Evolutionary conservation across 2,888 invertebrate genomes (phyloP), one percentile per base, ranked within the genome.

Genomic region (Luffia ferchaultella): DNA sequence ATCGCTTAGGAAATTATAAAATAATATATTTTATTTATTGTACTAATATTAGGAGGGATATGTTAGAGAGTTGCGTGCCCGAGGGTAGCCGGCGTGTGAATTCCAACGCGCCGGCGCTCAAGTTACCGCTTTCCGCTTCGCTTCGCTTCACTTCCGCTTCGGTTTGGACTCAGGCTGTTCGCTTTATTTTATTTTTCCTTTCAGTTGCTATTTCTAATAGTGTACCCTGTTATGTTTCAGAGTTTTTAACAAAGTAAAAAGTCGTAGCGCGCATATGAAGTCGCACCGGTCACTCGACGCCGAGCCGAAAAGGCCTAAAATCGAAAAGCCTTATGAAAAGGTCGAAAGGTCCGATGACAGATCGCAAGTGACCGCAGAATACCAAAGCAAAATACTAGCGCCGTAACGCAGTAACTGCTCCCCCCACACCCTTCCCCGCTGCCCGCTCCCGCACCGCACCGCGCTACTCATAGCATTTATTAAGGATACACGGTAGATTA

Each of bases 181-280:
- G 52, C 49, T 52, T 42, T 49, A 17, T 17, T 17, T 57, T 62
- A 59, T 53, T 58, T 62, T 62, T 57, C 58, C 57, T 50, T 74
- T 77, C 56, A 63, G 65, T 80, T 79, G 76, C 78, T 57, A 54
- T 69, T 72, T 73, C 65, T 79, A 76, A 82, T 76, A 67, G 64
- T 75, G 64, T 73, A 70, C 71, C 76, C 75, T 78, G 64, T 83
- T 79, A 76, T 77, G 78, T 87, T 87, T 62, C 90, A 97, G 97
- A 88, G 92, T 96, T 79, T 97, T 97, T 88, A 92, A 91, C 86
- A 97, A 97, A 89, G 95, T 97, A 73, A 97, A 97, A 88, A 98
- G 97, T 87, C 92, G 98, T 83, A 98, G 97, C 86, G 98, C 98
- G 59, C 98, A 98, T 86, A 98, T 98, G 98, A 98, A 98, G 87